phyloP scores from a whole-genome alignment of 2,113 vertebrate species.

The Poicephalus meyeri region DNA sequence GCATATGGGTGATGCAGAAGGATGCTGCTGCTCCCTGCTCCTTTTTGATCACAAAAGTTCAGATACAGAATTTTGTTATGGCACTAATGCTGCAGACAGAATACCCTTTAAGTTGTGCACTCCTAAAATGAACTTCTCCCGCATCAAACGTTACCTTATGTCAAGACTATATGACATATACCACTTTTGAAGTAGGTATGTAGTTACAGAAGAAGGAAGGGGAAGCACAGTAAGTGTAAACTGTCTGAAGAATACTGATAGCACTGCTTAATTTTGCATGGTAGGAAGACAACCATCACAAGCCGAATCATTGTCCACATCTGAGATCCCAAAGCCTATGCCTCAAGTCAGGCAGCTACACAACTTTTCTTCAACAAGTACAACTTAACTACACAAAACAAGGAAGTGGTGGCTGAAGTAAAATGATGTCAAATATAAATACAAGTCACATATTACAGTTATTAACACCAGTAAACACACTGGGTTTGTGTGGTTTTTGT shows the following conservation, averaged over 20 bases:
- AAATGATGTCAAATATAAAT: not conserved
- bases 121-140: not conserved
- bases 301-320: not conserved
- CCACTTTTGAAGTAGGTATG: not conserved
- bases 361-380: not conserved
- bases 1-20: not conserved
- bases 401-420: not conserved
- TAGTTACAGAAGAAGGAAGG: not conserved
- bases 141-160: not conserved
- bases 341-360: not conserved
- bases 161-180: not conserved
- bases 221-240: not conserved
- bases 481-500: not conserved
- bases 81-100: not conserved
- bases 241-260: not conserved
- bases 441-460: not conserved
- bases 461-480: not conserved
- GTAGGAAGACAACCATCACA: not conserved
- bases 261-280: not conserved
- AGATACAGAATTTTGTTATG: not conserved
- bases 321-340: not conserved
- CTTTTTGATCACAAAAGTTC: not conserved
- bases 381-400: not conserved
- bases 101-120: not conserved
- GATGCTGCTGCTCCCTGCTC: not conserved